A percentile compares a stretch with the other conserved stretches of the same genome.
Conservation (phyloP, 2,797 vertebrate genomes). For the Australoheros facetus region DNA sequence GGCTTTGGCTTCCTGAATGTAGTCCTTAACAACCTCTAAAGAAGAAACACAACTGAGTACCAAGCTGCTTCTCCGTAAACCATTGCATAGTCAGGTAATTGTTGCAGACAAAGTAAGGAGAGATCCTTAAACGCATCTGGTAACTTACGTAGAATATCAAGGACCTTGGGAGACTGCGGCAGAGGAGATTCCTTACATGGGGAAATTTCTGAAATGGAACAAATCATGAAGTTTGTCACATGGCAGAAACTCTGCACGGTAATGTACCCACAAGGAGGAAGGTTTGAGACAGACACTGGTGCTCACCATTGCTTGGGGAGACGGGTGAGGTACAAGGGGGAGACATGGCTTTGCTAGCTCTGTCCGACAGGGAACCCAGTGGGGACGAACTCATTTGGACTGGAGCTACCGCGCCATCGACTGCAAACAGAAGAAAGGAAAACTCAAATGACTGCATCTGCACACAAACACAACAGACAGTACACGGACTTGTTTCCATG, state of each 20-base stretch:
- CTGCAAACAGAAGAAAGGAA: slow-evolving; percentile 51
- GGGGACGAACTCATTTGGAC: slow-evolving; percentile 67
- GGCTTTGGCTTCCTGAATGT: slow-evolving; percentile 72
- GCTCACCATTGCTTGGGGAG: slow-evolving; percentile 64
- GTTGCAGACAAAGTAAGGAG: neutral
- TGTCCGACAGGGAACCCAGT: slow-evolving; percentile 73
- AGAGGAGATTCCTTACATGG: slow-evolving; percentile 35
- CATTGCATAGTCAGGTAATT: neutral
- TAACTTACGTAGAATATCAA: slow-evolving; percentile 74
- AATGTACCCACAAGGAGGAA: neutral
- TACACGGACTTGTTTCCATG: neutral
- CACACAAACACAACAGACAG: neutral
- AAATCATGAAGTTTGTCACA: neutral
- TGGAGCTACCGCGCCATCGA: slow-evolving; percentile 62
- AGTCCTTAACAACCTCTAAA: slow-evolving; percentile 82
- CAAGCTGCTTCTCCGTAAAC: neutral
- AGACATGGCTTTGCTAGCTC: slow-evolving; percentile 53
- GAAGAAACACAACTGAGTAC: neutral
- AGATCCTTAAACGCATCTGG: neutral
- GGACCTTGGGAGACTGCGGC: slow-evolving; percentile 37
- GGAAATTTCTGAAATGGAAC: slow-evolving; percentile 54
- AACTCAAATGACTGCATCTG: neutral
- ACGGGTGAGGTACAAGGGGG: slow-evolving; percentile 17
- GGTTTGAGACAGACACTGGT: neutral
- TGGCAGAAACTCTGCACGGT: neutral